Percentiles rank a stretch among this genome's conserved stretches.
Evolutionary conservation across 1,140 invertebrate species (phyloP).

Genomic region (Drosophila yakuba): DNA sequence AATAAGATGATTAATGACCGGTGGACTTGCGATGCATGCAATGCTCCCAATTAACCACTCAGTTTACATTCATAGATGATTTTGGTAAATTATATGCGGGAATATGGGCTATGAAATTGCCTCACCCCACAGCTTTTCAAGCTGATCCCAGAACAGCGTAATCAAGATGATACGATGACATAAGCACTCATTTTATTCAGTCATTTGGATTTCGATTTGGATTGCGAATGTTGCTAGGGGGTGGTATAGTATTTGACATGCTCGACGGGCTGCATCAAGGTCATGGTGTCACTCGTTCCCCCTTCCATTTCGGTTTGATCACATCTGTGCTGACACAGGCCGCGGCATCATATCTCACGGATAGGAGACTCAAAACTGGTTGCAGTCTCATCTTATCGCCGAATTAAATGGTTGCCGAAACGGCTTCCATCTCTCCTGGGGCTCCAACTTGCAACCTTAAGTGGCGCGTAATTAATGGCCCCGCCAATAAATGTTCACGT

Average conservation of each 20-base stretch:
- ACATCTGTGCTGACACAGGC: slow-evolving; percentile 52
- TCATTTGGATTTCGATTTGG: slow-evolving; percentile 15
- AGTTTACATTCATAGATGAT: slow-evolving; percentile 18
- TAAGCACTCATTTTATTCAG: slow-evolving; percentile 24
- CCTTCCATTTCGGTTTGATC: slow-evolving; percentile 40
- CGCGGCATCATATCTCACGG: slow-evolving; percentile 29
- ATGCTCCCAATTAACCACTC: slow-evolving; percentile 28
- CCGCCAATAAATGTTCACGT: slow-evolving; percentile 67
- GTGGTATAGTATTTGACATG: slow-evolving; percentile 31
- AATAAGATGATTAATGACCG: slow-evolving; percentile 35
- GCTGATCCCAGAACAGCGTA: slow-evolving; percentile 32
- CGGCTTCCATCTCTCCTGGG: slow-evolving; percentile 51
- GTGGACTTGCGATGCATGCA: slow-evolving; percentile 18
- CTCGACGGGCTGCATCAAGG: slow-evolving; percentile 38
- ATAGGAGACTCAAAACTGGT: slow-evolving; percentile 33
- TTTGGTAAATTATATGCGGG: slow-evolving; percentile 16
- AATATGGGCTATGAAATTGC: slow-evolving; percentile 33
- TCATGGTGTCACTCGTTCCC: slow-evolving; percentile 7
- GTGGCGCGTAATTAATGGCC: slow-evolving; percentile 71
- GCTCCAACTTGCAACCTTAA: slow-evolving; percentile 45
- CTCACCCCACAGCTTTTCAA: slow-evolving; percentile 24
- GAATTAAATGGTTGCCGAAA: slow-evolving; percentile 45
- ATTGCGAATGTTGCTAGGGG: slow-evolving; percentile 12
- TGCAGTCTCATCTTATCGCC: slow-evolving; percentile 43
- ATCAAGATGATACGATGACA: slow-evolving; percentile 47